Percentiles rank a stretch among this genome's conserved stretches.
Evolutionary conservation across 2,797 vertebrate genomes (phyloP).

Genomic region (Cheirogaleus major): DNA sequence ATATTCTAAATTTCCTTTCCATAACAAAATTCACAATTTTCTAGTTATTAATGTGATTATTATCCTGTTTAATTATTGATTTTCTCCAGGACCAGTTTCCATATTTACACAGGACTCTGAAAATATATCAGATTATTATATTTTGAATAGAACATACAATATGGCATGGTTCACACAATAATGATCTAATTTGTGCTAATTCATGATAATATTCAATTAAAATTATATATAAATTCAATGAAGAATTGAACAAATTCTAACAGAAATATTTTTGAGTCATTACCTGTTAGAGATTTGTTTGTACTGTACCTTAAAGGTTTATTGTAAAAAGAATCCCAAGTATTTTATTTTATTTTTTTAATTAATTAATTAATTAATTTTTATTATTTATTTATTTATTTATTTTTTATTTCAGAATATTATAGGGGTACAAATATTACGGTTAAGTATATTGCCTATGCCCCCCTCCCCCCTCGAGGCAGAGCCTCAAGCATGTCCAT

Average conservation of each 20-base stretch:
- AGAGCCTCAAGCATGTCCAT: too few species aligned
- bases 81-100: neutral
- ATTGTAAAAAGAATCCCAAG: neutral
- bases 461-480: too few species aligned
- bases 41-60: neutral
- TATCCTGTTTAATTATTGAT: neutral
- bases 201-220: neutral
- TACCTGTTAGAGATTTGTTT: neutral
- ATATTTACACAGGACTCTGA: neutral
- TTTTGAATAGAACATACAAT: neutral
- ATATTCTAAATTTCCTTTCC: neutral
- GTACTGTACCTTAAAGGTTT: neutral
- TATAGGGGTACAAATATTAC: too few species aligned
- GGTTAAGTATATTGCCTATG: too few species aligned
- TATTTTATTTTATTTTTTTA: too few species aligned
- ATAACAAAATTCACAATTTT: neutral
- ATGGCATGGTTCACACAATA: neutral
- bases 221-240: neutral
- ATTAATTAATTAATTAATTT: too few species aligned
- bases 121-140: neutral
- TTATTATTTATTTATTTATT: too few species aligned
- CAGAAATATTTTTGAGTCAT: neutral
- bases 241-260: neutral
- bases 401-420: too few species aligned
- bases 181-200: neutral